Evolutionary conservation across 2,888 invertebrate species (phyloP).

Genomic region (Lycia hirtaria): DNA sequence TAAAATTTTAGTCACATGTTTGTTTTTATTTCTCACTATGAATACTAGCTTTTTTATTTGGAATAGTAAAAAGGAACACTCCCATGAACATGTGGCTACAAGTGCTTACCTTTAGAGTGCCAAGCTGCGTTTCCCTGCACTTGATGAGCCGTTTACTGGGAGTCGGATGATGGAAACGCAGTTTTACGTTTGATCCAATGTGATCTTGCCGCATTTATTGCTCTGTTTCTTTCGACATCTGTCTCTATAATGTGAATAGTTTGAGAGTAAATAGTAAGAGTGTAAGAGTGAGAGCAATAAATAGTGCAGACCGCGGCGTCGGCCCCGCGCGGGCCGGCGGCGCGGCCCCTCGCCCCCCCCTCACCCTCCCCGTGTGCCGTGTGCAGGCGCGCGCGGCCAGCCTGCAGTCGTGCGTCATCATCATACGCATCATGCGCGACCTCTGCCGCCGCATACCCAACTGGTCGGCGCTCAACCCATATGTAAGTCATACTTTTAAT

Average conservation of each 20-base stretch:
- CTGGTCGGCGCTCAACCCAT: slow-evolving; percentile 97
- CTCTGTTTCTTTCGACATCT: slow-evolving; percentile 49
- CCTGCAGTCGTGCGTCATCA: slow-evolving; percentile 97
- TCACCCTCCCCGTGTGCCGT: slow-evolving; percentile 37
- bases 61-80: slow-evolving; percentile 47
- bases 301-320: slow-evolving; percentile 33
- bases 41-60: slow-evolving; percentile 50
- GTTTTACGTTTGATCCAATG: slow-evolving; percentile 52
- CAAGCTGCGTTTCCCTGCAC: slow-evolving; percentile 78
- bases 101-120: slow-evolving; percentile 59
- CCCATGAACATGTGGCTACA: slow-evolving; percentile 84
- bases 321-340: slow-evolving; percentile 11
- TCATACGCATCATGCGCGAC: slow-evolving; percentile 97
- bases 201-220: slow-evolving; percentile 56
- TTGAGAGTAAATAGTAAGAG: slow-evolving; percentile 34
- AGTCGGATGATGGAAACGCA: slow-evolving; percentile 66
- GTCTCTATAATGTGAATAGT: slow-evolving; percentile 15
- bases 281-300: slow-evolving; percentile 59
- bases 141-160: slow-evolving; percentile 65
- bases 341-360: slow-evolving; percentile 19
- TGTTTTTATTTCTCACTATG: slow-evolving; percentile 58
- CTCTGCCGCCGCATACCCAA: slow-evolving; percentile 97
- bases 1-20: slow-evolving; percentile 83
- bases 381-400: slow-evolving; percentile 96
- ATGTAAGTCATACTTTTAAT: slow-evolving; percentile 90